Base-by-base conservation (phyloP, 2,888 invertebrate genomes). In the Catocala fraxini region DNA sequence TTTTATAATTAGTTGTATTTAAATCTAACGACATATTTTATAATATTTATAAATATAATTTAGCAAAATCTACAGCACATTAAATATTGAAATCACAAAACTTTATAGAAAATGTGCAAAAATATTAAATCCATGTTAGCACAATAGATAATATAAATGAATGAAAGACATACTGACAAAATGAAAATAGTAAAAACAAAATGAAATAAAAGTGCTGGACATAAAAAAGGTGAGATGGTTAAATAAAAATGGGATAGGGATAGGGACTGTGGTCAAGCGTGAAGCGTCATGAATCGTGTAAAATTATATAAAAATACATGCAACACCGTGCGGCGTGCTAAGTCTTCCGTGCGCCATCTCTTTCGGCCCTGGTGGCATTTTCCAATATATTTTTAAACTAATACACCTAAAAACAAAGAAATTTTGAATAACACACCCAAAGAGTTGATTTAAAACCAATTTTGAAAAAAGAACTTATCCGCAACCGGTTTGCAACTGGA, bases 281-380 rank as follows among this genome's bases (percentile, higher is more conserved):
- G 69, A 84, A 85, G 82, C 83, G 67, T 63, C 72, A 77, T 71
- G 65, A 75, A 65, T 65, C 57, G 65, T 78, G 70, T 67, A 62
- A 45, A 49, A 54, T 48, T 63, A 65, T 54, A 58, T 65, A 63
- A 70, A 68, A 67, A 73, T 73, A 79, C 89, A 90, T 91, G 91
- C 90, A 81, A 82, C 81, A 86, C 84, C 82, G 89, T 90, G 90
- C 87, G 73, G 73, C 83, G 85, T 87, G 82, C 71, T 73, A 79
- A 47, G 86, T 88, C 86, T 86, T 80, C 60, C 48, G 63, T 73
- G 80, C 78, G 77, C 77, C 88, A 89, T 93, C 92, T 93, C 93
- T 93, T 93, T 93, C 93, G 93, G 93, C 93, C 93, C 93, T 93
- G 93, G 93, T 93, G 81, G 82, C 90, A 91, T 92, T 92, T 25